Base-by-base conservation (phyloP, 2,797 vertebrate species). In the Leptatherina wallacei region DNA sequence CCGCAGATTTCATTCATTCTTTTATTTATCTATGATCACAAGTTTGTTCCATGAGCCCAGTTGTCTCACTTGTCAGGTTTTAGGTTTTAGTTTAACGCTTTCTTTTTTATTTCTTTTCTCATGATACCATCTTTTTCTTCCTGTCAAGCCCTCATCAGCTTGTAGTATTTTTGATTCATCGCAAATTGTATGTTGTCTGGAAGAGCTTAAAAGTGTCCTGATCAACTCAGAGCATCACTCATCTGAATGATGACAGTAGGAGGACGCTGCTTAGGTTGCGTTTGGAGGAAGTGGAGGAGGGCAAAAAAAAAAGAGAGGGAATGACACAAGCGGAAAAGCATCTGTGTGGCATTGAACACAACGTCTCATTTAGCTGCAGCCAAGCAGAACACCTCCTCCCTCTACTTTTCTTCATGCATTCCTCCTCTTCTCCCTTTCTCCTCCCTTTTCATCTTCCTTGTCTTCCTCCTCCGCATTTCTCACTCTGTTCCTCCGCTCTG, bases 331-430 rank as follows among this genome's bases (percentile, higher is more conserved):
- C 7, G 81, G 85, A 85, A 85, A 81, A 61, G 66, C 51, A 65
- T 75, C 68, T 40, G 65, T 78, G 76, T 73, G 77, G 79, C 29
- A 71, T 82, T 77, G 35, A 52, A 73, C 65, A 1, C 52, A 77
- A 84, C 40, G 72, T 84, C 75, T 88, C 78, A 87, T 88, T 85
- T 80, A 71, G 74, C 32, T 80, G 69, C 80, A 85, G 65, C 73
- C 71, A 55, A 75, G 73, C 83, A 83, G 85, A 87, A 85, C 83
- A 61, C 71, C 61, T 57, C 68, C 27, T 12, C 57, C 52, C 44
- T 13, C 40, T 67, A 55, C 16, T 65, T 61, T 42, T 75, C 64
- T 59, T 22, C 38, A 24, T 58, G 14, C 71, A 59, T 80, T 82
- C 68, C 42, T 76, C 32, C 27, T 1, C n/a, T 11, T 62, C 57